Evolutionary conservation across 2,113 vertebrate species (phyloP).

Genomic region (Cettia cetti): DNA sequence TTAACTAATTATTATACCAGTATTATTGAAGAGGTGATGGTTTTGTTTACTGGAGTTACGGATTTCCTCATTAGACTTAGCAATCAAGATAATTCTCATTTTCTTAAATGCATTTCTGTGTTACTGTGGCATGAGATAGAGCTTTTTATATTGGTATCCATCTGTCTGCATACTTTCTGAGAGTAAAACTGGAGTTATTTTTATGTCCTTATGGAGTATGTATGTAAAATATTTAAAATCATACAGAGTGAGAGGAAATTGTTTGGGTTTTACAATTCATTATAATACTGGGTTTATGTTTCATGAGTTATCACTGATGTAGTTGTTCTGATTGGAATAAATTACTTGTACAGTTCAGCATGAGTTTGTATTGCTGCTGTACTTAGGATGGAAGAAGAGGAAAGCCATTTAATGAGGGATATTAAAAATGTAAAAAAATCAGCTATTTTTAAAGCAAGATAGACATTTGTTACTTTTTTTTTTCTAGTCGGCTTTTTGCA

Average conservation of each 20-base stretch:
- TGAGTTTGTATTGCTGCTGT: background rate
- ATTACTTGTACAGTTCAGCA: background rate
- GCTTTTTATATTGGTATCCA: background rate
- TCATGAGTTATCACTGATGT: background rate
- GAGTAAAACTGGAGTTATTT: background rate
- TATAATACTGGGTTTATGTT: background rate
- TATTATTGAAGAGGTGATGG: background rate
- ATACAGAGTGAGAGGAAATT: background rate
- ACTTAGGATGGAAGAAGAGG: background rate
- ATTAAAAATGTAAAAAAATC: background rate
- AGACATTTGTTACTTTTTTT: background rate
- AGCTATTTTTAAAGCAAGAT: background rate
- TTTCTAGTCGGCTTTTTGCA: background rate
- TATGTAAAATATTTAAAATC: constrained; percentile 9
- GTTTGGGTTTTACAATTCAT: background rate
- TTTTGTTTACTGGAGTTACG: background rate
- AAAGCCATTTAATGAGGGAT: background rate
- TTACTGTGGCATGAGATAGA: background rate
- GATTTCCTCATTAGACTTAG: background rate
- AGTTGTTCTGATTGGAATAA: background rate
- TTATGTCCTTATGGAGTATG: background rate
- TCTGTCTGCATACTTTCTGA: background rate
- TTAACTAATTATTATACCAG: background rate
- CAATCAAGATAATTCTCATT: background rate
- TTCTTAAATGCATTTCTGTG: background rate